A percentile compares a stretch with the other conserved stretches of the same genome.
Conservation (phyloP, 2,113 vertebrate genomes). For the Meleagris gallopavo region DNA sequence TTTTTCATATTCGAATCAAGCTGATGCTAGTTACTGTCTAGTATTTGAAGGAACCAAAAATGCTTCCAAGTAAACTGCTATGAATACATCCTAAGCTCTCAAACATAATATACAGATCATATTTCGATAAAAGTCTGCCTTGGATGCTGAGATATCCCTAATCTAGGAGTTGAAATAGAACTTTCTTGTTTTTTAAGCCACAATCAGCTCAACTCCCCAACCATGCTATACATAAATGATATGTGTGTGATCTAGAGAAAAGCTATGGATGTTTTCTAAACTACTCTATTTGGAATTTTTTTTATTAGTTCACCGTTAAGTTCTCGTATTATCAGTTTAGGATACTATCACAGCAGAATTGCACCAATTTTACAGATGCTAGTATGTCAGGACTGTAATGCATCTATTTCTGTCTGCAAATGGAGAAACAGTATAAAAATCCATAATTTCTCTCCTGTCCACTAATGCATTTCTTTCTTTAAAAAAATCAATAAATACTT, state of each 20-base stretch:
- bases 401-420: not conserved
- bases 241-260: not conserved
- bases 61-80: not conserved
- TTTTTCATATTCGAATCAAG: not conserved
- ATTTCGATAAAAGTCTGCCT: not conserved
- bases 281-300: not conserved
- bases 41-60: not conserved
- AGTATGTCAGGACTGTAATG: not conserved
- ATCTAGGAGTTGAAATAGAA: not conserved
- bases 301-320: not conserved
- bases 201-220: not conserved
- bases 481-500: not conserved
- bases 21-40: conserved; percentile 19
- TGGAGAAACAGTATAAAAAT: not conserved
- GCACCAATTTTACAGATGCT: not conserved
- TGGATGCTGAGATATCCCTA: not conserved
- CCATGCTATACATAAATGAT: not conserved
- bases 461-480: not conserved
- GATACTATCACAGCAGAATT: not conserved
- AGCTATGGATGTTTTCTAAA: not conserved
- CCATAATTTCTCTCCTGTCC: not conserved
- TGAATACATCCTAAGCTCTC: not conserved
- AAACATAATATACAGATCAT: not conserved
- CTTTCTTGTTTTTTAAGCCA: not conserved
- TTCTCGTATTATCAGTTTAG: not conserved